Evolutionary conservation across 2,797 vertebrate genomes (phyloP), one percentile per base, ranked within the genome.

Genomic region (Hemibagrus guttatus): DNA sequence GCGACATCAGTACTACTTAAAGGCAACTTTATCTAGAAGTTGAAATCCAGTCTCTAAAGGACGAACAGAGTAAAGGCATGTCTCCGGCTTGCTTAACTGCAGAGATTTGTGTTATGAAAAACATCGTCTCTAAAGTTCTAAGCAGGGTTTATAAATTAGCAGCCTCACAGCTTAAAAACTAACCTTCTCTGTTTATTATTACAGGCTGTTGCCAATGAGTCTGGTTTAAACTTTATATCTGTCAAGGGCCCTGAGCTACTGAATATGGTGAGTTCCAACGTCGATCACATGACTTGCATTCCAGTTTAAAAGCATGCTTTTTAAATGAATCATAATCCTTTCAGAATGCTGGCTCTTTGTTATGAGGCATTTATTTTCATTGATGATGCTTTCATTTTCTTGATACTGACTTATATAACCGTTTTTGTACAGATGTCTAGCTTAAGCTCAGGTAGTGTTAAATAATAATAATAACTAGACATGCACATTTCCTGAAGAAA

Each of bases 201-300:
- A n/a, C 91, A 99, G 98, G 98, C 98, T 0, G 96, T 99, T 49
- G 98, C 98, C 88, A 99, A 99, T 16, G 98, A 99, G 86, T 98
- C 98, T 11, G 98, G 98, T 81, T 94, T 99, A 74, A 99, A 99
- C 92, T 99, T 99, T 93, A 98, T 99, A 93, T 99, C 98, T 14
- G 98, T 99, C 82, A 99, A 99, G 88, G 98, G 98, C 59, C 98
- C 98, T 0, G 98, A 99, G 91, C 95, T 99, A 87, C 94, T 99
- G 72, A 99, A 99, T 93, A 99, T 99, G 98, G 98, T 99, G 93
- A 95, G 98, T 93, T 72, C 31, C 35, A 23, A n/a, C 28, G 31
- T 14, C n/a, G 0, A 6, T 52, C 52, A 59, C n/a, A 8, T 59
- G 19, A 54, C 26, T 35, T 23, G 19, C 28, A 28, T 35, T 79